Evolutionary conservation across 1,140 invertebrate genomes (phyloP), one percentile per base, ranked within the genome.

Genomic region (Druon quercuslanigerum): DNA sequence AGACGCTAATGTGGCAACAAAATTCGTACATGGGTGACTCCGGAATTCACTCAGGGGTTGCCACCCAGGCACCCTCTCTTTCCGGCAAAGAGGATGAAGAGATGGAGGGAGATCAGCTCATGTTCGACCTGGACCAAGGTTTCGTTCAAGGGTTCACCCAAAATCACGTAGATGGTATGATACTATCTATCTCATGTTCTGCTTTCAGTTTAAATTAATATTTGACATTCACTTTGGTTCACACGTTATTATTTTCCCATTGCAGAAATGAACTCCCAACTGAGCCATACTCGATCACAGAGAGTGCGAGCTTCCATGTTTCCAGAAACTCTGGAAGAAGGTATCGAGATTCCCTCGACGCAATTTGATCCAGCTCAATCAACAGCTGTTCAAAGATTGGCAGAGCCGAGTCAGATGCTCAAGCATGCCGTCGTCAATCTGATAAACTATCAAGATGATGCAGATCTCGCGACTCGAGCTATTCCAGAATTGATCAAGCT

Each of bases 381-480:
- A 3, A 99, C 98, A 51, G 98, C 98, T 78, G 98, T 99, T 7
- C 98, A 99, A 87, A 94, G 98, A 83, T 93, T 99, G 71, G 94
- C 98, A 71, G 98, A 99, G 88, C 98, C 99, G 2, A 98, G 97
- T 72, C 98, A 99, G 92, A 98, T 99, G 97, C 89, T 98, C 75
- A 97, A 97, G 90, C 97, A 99, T 92, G 98, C 98, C 57, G 98
- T 99, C 57, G 98, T 99, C 19, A 99, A 99, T 90, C 92, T 99
- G 74, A 99, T 99, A 84, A 99, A 99, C 88, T 99, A 99, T 90
- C 98, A 99, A 92, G 97, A 99, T 92, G 98, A 99, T 92, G 98
- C 98, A 75, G 98, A 99, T 92, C 92, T 99, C 78, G 98, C 98
- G 16, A 99, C 98, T 40, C 93, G 97, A 77, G 98, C 98, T 74